Percentiles rank a stretch among this genome's conserved stretches.
Evolutionary conservation across 2,797 vertebrate genomes (phyloP).

Genomic region (Sebastolobus alascanus): DNA sequence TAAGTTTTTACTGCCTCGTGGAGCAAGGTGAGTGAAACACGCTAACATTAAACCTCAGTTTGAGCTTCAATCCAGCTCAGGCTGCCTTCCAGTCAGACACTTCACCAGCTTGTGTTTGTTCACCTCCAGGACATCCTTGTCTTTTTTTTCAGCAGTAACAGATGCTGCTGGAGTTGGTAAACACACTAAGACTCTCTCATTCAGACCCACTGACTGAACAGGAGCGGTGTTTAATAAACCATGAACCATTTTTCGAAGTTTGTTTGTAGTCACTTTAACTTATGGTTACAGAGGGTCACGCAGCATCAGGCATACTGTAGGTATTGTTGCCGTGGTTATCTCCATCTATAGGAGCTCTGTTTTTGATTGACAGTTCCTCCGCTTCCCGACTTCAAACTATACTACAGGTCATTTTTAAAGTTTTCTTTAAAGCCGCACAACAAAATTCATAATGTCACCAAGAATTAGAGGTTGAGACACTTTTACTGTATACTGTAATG

Average conservation of each 20-base stretch:
- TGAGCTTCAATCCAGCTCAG: background rate
- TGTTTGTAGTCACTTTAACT: background rate
- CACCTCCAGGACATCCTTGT: conserved; percentile 3
- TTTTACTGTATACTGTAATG: too few relatives aligned
- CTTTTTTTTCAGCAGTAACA: background rate
- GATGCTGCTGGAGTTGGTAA: background rate
- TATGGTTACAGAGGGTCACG: background rate
- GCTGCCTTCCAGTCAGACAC: background rate
- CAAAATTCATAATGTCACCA: too few relatives aligned
- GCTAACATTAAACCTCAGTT: background rate
- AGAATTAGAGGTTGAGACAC: too few relatives aligned
- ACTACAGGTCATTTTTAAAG: too few relatives aligned
- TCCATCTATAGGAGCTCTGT: too few relatives aligned
- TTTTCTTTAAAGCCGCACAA: too few relatives aligned
- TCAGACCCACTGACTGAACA: background rate
- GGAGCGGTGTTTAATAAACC: background rate
- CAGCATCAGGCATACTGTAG: too few relatives aligned
- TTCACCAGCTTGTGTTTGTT: conserved; percentile 3
- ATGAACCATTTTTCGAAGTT: background rate
- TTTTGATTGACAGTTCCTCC: too few relatives aligned
- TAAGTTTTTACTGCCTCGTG: background rate
- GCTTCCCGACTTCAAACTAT: too few relatives aligned
- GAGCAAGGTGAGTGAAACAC: background rate
- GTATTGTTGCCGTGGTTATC: background rate
- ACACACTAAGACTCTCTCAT: background rate